Evolutionary conservation across 2,888 invertebrate species (phyloP).

Genomic region (Watsonalla binaria): DNA sequence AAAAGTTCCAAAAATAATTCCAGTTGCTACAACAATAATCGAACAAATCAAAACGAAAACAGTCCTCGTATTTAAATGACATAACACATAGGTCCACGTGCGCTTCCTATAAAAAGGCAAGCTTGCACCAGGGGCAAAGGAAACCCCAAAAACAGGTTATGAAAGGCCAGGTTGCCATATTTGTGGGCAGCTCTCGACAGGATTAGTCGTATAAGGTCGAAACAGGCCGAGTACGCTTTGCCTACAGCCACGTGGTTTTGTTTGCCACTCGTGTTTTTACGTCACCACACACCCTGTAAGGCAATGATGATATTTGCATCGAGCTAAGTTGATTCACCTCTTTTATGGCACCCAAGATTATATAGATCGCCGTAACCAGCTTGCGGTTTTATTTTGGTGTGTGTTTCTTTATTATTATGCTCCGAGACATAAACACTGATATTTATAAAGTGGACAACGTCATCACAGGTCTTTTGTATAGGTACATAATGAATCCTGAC

Average conservation of each 20-base stretch:
- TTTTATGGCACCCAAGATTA: slow-evolving; percentile 22
- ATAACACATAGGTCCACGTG: slow-evolving; percentile 26
- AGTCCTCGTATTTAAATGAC: background rate
- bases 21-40: slow-evolving; percentile 8
- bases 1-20: no score
- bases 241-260: slow-evolving; percentile 64
- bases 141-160: slow-evolving; percentile 78
- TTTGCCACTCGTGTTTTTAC: slow-evolving; percentile 50
- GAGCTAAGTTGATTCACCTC: slow-evolving; percentile 53
- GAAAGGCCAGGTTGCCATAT: slow-evolving; percentile 73
- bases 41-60: slow-evolving; percentile 9
- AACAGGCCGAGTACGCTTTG: slow-evolving; percentile 66
- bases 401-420: background rate
- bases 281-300: slow-evolving; percentile 62
- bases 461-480: background rate
- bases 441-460: background rate
- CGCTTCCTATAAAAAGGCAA: slow-evolving; percentile 36
- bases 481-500: no score
- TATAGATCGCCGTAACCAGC: slow-evolving; percentile 8
- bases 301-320: slow-evolving; percentile 57
- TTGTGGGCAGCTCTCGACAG: slow-evolving; percentile 67
- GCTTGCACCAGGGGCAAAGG: slow-evolving; percentile 61
- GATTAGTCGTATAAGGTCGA: slow-evolving; percentile 77
- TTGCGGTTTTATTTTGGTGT: slow-evolving; percentile 6
- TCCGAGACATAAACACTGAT: background rate